Conservation (phyloP, 1,140 invertebrate genomes). For the Piezodorus guildinii region DNA sequence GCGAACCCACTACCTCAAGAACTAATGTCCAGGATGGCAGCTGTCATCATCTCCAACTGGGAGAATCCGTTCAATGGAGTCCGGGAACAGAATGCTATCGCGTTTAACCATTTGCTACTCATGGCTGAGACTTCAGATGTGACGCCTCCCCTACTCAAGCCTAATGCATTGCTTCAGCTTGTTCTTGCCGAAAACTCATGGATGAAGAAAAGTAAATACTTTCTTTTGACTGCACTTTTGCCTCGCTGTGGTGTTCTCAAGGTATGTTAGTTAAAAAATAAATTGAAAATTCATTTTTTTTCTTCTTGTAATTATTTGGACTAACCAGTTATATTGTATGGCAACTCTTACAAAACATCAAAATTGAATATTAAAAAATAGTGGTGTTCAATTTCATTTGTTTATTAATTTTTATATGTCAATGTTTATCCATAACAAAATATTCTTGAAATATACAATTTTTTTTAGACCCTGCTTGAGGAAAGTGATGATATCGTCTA, state of each 20-base stretch:
- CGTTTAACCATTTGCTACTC: background rate
- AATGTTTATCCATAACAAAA: too few species aligned
- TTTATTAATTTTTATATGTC: background rate
- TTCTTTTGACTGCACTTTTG: slow-evolving; percentile 19
- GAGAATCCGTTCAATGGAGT: slow-evolving; percentile 26
- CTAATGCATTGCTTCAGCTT: slow-evolving; percentile 20
- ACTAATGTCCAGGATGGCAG: slow-evolving; percentile 8
- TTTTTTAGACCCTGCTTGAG: background rate
- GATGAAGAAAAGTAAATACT: slow-evolving; percentile 26
- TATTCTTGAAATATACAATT: too few species aligned
- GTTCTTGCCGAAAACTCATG: slow-evolving; percentile 24
- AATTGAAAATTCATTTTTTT: background rate
- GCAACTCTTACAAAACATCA: too few species aligned
- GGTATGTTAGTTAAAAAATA: slow-evolving; percentile 2
- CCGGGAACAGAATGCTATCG: slow-evolving; percentile 19
- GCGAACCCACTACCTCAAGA: background rate
- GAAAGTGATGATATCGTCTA: slow-evolving; percentile 19
- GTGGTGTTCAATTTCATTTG: too few species aligned
- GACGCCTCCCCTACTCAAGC: background rate
- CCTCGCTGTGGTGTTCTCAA: background rate
- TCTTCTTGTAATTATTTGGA: background rate
- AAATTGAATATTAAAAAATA: too few species aligned
- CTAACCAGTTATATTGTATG: too few species aligned
- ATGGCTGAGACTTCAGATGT: background rate
- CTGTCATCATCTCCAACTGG: slow-evolving; percentile 27